Evolutionary conservation across 2,888 invertebrate species (phyloP).

Genomic region (Chrysolina americana): DNA sequence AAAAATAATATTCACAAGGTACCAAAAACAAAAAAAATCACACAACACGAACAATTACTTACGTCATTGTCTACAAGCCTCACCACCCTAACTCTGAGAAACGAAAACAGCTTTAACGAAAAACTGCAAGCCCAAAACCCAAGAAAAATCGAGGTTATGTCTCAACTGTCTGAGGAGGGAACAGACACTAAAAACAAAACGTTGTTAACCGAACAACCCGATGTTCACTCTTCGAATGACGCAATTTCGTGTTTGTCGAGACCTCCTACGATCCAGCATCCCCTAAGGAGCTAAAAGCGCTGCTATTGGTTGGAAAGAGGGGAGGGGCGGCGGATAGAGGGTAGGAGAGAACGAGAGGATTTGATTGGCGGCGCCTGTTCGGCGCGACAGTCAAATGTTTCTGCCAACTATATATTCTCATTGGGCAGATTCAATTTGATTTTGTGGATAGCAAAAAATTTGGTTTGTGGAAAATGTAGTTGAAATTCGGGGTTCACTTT

Average conservation of each 20-base stretch:
- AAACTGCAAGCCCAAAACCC: slow-evolving; percentile 6
- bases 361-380: slow-evolving; percentile 65
- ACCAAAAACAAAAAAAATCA: not conserved
- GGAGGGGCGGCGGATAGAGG: slow-evolving; percentile 32
- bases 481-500: slow-evolving; percentile 5
- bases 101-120: slow-evolving; percentile 25
- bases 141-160: slow-evolving; percentile 13
- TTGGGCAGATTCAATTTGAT: slow-evolving; percentile 46
- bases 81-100: slow-evolving; percentile 7
- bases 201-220: slow-evolving; percentile 54
- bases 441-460: slow-evolving; percentile 29
- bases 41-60: slow-evolving; percentile 23
- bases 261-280: slow-evolving; percentile 52
- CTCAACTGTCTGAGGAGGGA: slow-evolving; percentile 30
- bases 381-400: slow-evolving; percentile 68
- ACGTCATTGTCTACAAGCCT: slow-evolving; percentile 29
- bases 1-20: not conserved
- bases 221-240: slow-evolving; percentile 59
- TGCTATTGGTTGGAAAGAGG: slow-evolving; percentile 43
- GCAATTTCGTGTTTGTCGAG: slow-evolving; percentile 55
- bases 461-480: not conserved
- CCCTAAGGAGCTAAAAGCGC: slow-evolving; percentile 37
- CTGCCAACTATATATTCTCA: slow-evolving; percentile 40
- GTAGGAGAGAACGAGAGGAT: slow-evolving; percentile 35
- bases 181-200: slow-evolving; percentile 38